These are phyloP conservation scores for Callorhinus ursinus DNA, from an alignment of 2,113 vertebrate species.

Conservation along the genomic window DNA sequence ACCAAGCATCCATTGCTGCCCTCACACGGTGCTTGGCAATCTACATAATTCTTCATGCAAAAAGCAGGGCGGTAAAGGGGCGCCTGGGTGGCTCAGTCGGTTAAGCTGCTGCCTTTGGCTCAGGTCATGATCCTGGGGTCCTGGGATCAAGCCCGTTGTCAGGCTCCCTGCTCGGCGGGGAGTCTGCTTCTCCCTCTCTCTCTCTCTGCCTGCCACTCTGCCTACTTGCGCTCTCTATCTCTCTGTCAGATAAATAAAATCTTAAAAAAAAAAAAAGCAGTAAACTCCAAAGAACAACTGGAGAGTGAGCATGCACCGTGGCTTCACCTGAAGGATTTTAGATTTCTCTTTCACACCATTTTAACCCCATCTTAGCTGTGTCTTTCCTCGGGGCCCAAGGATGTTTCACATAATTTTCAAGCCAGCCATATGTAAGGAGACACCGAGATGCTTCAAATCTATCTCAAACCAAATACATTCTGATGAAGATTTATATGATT, in stretches of 20 bases:
- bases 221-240: too few relatives aligned
- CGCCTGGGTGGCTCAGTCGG: too few relatives aligned
- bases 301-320: not conserved
- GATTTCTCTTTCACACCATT: not conserved
- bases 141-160: too few relatives aligned
- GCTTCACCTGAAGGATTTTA: not conserved
- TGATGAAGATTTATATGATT: conserved; percentile 15
- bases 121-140: too few relatives aligned
- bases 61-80: not conserved
- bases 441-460: not conserved
- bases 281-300: not conserved
- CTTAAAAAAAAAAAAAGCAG: too few relatives aligned
- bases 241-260: too few relatives aligned
- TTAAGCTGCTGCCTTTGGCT: too few relatives aligned
- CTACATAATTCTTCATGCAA: not conserved
- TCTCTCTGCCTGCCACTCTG: too few relatives aligned
- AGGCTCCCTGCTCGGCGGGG: too few relatives aligned
- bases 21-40: not conserved
- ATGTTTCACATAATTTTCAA: not conserved
- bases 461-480: not conserved
- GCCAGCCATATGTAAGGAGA: not conserved
- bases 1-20: not conserved
- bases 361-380: not conserved
- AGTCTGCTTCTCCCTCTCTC: too few relatives aligned
- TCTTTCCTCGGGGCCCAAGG: not conserved